These are phyloP conservation scores for Helobdella robusta DNA, from an alignment of 2,888 invertebrate species.

Conservation along the genomic window DNA sequence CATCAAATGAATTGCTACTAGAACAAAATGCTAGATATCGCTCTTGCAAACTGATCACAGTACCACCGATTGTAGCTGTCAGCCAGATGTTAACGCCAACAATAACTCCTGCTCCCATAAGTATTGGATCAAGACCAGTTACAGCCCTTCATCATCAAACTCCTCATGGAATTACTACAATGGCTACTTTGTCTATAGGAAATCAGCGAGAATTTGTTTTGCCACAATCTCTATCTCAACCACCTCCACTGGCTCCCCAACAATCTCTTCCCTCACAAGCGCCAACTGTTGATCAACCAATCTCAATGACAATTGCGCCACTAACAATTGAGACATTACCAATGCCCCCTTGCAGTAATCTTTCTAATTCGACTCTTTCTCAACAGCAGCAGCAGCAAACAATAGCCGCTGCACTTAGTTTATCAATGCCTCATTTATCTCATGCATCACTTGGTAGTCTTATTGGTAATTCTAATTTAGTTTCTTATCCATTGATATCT, in stretches of 20 bases:
- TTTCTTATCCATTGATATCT: constrained; percentile 36
- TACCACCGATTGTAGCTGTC: constrained; percentile 39
- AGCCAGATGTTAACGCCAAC: constrained; percentile 49
- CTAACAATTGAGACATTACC: constrained; percentile 16
- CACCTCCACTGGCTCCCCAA: constrained; percentile 20
- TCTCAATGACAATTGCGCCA: constrained; percentile 26
- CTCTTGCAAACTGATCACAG: constrained; percentile 39
- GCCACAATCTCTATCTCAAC: constrained; percentile 29
- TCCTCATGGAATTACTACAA: constrained; percentile 31
- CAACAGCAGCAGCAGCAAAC: constrained; percentile 14
- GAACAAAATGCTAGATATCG: constrained; percentile 68
- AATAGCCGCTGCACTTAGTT: constrained; percentile 18
- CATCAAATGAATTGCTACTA: constrained; percentile 68
- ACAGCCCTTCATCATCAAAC: constrained; percentile 25
- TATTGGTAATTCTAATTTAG: constrained; percentile 27
- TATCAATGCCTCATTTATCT: constrained; percentile 19
- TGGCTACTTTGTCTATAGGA: constrained; percentile 28
- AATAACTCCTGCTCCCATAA: constrained; percentile 54
- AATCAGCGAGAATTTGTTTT: constrained; percentile 32
- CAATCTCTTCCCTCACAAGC: constrained; percentile 24
- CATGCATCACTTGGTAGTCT: constrained; percentile 1
- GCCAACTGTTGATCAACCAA: constrained; percentile 15
- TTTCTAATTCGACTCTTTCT: constrained; percentile 24
- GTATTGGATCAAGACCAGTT: constrained; percentile 48
- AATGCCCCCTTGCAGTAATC: constrained; percentile 19